Evolutionary conservation across 2,797 vertebrate genomes (phyloP).

Genomic region (Gymnocypris eckloni): DNA sequence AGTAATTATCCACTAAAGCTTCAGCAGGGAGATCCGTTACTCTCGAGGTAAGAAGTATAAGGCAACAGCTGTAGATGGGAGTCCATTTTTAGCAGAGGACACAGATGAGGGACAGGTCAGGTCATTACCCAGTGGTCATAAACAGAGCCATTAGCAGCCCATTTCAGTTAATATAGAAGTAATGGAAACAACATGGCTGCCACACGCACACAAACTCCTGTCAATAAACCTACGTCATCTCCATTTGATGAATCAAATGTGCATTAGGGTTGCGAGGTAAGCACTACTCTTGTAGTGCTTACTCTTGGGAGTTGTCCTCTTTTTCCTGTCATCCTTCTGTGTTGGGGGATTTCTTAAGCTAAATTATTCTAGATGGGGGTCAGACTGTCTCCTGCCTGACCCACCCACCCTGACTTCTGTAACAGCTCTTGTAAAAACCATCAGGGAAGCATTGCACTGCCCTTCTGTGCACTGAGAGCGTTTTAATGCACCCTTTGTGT

Average conservation of each 20-base stretch:
- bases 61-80: conserved; percentile 40
- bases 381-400: conserved; percentile 48
- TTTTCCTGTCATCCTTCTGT: conserved; percentile 11
- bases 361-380: conserved; percentile 24
- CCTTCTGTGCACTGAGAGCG: not conserved
- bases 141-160: conserved; percentile 75
- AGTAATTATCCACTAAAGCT: conserved; percentile 46
- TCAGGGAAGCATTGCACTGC: conserved; percentile 39
- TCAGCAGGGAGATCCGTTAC: conserved; percentile 24
- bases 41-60: conserved; percentile 7
- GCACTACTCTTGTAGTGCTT: not conserved
- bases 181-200: conserved; percentile 73
- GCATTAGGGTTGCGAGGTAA: conserved; percentile 30
- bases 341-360: conserved; percentile 12
- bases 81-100: conserved; percentile 47
- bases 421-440: conserved; percentile 51
- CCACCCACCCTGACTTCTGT: conserved; percentile 35
- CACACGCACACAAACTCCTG: not conserved
- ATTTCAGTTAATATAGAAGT: conserved; percentile 70
- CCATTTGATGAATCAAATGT: conserved; percentile 45
- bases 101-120: conserved; percentile 51
- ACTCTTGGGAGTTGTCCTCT: not conserved
- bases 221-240: conserved; percentile 25
- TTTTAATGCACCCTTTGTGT: conserved; percentile 21
- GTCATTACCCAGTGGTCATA: conserved; percentile 64